A percentile compares a stretch with the other conserved stretches of the same genome.
Conservation (phyloP, 2,888 invertebrate species). For the Rugalucina vietnamica region DNA sequence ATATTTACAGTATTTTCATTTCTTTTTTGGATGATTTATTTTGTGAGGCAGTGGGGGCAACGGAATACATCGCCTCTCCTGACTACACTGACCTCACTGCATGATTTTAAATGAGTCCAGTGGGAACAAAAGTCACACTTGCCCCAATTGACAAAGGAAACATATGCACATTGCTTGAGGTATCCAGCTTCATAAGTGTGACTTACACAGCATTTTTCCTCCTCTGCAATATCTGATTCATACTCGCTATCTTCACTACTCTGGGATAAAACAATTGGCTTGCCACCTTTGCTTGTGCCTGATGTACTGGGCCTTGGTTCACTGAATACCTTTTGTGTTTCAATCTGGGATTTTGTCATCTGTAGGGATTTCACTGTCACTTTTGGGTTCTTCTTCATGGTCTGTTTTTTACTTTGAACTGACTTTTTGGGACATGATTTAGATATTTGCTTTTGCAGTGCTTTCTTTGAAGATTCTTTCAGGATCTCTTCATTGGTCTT, state of each 20-base stretch:
- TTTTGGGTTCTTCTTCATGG: no score
- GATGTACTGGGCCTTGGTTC: constrained; percentile 11
- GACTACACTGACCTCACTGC: constrained; percentile 4
- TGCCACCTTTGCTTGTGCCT: background rate
- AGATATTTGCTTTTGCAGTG: no score
- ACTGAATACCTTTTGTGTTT: no score
- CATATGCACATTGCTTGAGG: background rate
- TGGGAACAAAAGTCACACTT: constrained; percentile 33
- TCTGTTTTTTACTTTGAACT: no score
- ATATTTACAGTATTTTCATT: background rate
- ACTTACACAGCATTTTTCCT: constrained; percentile 29
- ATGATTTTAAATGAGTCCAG: constrained; percentile 35
- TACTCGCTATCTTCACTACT: background rate
- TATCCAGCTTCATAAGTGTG: constrained; percentile 31
- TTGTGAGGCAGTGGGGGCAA: constrained; percentile 26
- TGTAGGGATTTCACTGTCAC: no score
- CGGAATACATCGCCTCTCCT: constrained; percentile 16
- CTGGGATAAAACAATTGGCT: background rate
- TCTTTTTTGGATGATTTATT: background rate
- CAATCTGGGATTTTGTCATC: no score
- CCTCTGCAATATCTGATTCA: background rate
- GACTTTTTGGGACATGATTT: no score
- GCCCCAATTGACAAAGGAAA: constrained; percentile 27
- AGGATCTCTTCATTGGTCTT: no score
- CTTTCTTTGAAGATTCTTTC: no score